These are phyloP conservation scores for Pachycephala philippinensis DNA, from an alignment of 2,113 vertebrate species.

Conservation along the genomic window DNA sequence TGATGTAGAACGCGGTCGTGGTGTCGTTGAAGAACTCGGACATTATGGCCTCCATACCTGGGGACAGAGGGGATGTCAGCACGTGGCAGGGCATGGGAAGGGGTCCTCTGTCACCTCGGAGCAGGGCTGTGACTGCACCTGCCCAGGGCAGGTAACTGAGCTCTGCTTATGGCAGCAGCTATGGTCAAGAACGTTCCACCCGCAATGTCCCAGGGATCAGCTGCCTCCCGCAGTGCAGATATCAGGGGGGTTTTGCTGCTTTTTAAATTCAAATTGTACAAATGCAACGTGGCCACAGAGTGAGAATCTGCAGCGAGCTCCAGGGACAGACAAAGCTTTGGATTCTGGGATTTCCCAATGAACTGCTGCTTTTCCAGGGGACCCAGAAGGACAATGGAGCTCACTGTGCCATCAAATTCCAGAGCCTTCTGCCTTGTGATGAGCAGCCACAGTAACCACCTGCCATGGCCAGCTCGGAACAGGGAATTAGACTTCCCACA, in stretches of 20 bases:
- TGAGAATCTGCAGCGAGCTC: not conserved
- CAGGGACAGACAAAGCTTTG: not conserved
- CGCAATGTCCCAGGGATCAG: not conserved
- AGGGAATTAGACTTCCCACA: not conserved
- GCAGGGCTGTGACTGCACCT: not conserved
- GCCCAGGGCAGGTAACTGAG: not conserved
- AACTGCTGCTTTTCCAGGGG: not conserved
- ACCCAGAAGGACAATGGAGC: not conserved
- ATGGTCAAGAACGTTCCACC: fast-evolving
- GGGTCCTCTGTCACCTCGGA: no score
- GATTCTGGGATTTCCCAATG: not conserved
- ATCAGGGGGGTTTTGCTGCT: fast-evolving
- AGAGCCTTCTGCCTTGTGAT: not conserved
- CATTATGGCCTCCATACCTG: slow-evolving; percentile 99
- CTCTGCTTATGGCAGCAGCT: not conserved
- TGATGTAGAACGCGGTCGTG: slow-evolving; percentile 97
- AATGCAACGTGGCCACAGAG: not conserved
- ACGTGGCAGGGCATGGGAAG: fast-evolving
- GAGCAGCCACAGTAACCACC: not conserved
- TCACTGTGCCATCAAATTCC: not conserved
- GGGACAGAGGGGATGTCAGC: not conserved
- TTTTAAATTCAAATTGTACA: not conserved
- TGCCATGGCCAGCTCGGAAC: fast-evolving
- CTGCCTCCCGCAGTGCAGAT: fast-evolving
- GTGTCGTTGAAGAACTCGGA: slow-evolving; percentile 98